Conservation (phyloP, 2,888 invertebrate genomes). For the Netelia melanura region DNA sequence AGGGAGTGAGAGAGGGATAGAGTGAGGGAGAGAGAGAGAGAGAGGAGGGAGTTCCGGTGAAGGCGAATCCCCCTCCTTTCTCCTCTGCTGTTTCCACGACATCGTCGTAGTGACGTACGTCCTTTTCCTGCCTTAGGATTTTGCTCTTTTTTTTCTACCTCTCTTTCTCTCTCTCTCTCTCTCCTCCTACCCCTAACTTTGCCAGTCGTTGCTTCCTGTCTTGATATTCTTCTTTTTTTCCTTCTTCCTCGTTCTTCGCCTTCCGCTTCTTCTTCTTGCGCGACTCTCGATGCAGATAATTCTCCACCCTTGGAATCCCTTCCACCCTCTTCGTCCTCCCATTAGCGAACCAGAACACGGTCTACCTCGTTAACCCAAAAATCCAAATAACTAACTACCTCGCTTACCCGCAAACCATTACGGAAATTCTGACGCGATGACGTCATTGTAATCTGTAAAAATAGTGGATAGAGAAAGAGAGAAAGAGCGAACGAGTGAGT, state of each 20-base stretch:
- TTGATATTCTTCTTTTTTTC: constrained; percentile 10
- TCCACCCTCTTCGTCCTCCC: constrained; percentile 20
- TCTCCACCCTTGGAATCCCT: constrained; percentile 24
- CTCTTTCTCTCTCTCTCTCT: constrained; percentile 21
- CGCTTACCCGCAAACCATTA: constrained; percentile 28
- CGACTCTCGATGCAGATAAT: not conserved
- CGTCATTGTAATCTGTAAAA: constrained; percentile 74
- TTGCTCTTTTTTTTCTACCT: constrained; percentile 27
- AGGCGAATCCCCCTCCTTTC: constrained; percentile 25
- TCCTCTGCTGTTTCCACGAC: constrained; percentile 3
- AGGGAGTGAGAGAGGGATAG: too few species aligned
- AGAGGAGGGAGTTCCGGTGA: constrained; percentile 34
- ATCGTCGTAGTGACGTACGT: constrained; percentile 43
- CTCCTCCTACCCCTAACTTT: constrained; percentile 16
- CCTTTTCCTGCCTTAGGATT: constrained; percentile 51
- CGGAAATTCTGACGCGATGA: constrained; percentile 60
- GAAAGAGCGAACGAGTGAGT: not conserved
- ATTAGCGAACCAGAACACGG: constrained; percentile 36
- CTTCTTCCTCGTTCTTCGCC: constrained; percentile 50
- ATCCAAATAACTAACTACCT: constrained; percentile 64
- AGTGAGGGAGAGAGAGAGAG: too few species aligned
- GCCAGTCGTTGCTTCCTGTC: not conserved
- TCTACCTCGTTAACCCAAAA: constrained; percentile 67
- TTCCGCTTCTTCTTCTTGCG: not conserved
- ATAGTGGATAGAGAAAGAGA: not conserved